Evolutionary conservation across 2,113 vertebrate genomes (phyloP).

Genomic region (Lanius collurio): DNA sequence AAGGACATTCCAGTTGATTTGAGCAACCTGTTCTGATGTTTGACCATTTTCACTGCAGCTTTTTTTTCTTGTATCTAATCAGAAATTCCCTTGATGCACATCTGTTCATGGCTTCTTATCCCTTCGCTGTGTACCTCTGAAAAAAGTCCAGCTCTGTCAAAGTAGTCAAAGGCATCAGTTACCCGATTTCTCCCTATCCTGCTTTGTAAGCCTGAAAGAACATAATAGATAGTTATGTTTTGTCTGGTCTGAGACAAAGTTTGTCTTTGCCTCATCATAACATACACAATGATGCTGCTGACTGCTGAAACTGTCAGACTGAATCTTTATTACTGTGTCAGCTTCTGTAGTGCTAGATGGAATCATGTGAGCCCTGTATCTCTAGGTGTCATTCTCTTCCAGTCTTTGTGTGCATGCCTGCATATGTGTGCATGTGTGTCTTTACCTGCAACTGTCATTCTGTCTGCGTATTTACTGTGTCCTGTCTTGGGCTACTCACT

Average conservation of each 20-base stretch:
- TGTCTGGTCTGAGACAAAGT: not conserved
- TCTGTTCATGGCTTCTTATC: not conserved
- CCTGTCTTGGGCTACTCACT: not conserved
- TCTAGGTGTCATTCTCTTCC: not conserved
- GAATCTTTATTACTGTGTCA: not conserved
- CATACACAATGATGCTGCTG: not conserved
- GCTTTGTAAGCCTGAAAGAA: not conserved
- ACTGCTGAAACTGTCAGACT: not conserved
- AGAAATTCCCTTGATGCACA: not conserved
- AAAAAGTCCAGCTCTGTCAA: not conserved
- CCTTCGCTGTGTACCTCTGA: not conserved
- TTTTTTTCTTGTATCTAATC: not conserved
- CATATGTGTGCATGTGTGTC: not conserved
- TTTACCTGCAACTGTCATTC: not conserved
- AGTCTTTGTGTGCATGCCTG: not conserved
- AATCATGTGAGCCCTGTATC: not conserved
- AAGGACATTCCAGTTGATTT: not conserved
- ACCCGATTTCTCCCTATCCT: not conserved
- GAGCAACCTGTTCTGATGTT: not conserved
- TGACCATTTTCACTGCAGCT: accelerated
- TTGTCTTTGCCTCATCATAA: not conserved
- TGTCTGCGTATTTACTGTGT: not conserved
- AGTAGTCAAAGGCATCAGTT: not conserved
- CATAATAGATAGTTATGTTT: not conserved
- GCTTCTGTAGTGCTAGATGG: not conserved